Conservation (phyloP, 2,113 vertebrate species). For the Peromyscus maniculatus region DNA sequence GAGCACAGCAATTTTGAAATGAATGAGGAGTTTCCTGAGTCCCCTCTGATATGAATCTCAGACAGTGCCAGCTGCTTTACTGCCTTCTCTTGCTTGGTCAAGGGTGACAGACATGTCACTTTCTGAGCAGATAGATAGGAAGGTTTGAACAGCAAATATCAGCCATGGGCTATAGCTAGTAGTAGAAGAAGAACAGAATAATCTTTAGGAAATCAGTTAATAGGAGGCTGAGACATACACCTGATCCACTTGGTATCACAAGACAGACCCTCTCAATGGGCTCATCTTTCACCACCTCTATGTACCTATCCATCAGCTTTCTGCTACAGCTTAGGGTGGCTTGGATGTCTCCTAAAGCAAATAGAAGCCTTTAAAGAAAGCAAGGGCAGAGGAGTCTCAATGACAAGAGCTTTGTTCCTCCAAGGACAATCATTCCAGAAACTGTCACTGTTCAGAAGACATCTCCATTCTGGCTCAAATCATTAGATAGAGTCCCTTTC, state of each 20-base stretch:
- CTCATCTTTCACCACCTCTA: neutral
- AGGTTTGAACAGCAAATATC: neutral
- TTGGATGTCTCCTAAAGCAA: accelerated
- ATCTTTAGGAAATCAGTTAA: neutral
- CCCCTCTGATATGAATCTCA: neutral
- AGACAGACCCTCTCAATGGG: neutral
- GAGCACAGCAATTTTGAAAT: neutral
- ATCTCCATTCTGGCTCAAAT: constrained; percentile 36
- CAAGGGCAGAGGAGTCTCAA: constrained; percentile 1
- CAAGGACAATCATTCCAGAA: neutral
- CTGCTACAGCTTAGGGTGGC: neutral
- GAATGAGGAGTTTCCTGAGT: neutral
- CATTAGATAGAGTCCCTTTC: neutral
- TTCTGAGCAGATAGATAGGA: neutral
- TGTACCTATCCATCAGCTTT: neutral
- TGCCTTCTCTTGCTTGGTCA: neutral
- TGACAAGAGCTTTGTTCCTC: accelerated
- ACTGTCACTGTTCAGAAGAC: neutral
- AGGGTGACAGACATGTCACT: neutral
- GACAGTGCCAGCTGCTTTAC: neutral
- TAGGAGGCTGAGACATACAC: accelerated
- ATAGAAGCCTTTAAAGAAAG: neutral
- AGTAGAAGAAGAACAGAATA: neutral
- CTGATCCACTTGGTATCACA: neutral
- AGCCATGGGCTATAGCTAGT: neutral